Percentiles rank a stretch among this genome's conserved stretches.
Evolutionary conservation across 2,797 vertebrate genomes (phyloP).

Genomic region (Otolemur crassicaudatus): DNA sequence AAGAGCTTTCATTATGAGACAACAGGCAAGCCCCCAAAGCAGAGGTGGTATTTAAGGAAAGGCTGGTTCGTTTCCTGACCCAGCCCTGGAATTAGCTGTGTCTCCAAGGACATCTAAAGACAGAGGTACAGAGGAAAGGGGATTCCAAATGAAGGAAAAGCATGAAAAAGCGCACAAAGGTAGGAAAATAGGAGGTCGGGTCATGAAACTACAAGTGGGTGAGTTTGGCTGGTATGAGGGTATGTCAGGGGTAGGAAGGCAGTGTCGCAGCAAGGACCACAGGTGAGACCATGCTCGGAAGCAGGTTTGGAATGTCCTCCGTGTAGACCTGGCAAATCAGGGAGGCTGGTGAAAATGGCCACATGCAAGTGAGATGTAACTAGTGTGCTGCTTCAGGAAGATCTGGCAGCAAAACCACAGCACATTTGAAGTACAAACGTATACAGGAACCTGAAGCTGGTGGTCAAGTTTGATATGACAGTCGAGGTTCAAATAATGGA

Average conservation of each 20-base stretch:
- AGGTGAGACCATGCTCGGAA: not conserved
- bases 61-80: not conserved
- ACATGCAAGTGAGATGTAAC: not conserved
- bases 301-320: not conserved
- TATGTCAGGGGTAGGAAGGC: not conserved
- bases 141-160: not conserved
- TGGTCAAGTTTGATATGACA: not conserved
- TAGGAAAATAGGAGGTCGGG: not conserved
- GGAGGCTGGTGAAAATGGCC: not conserved
- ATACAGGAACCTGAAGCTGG: not conserved
- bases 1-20: not conserved
- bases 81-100: not conserved
- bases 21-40: not conserved
- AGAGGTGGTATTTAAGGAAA: conserved; percentile 9
- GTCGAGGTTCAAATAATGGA: not conserved
- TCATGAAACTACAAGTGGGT: not conserved
- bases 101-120: conserved; percentile 17
- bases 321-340: not conserved
- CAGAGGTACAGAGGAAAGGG: not conserved
- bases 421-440: not conserved
- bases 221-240: not conserved
- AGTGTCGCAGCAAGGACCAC: not conserved
- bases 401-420: not conserved
- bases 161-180: not conserved
- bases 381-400: not conserved